phyloP scores from a whole-genome alignment of 2,113 vertebrate species.

The Nematolebias whitei region DNA sequence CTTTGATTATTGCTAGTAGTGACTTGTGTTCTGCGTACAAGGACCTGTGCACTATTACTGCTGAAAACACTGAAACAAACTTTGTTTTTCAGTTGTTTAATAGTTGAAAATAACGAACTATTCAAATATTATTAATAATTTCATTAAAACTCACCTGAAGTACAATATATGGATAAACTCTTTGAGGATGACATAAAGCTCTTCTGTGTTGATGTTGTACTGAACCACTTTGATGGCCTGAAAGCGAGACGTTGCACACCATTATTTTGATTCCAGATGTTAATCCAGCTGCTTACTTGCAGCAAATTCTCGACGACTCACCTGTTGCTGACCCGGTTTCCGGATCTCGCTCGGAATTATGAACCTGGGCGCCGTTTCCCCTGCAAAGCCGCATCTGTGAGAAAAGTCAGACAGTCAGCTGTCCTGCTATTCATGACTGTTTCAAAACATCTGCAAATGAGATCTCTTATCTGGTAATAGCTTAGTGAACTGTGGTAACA shows the following conservation, averaged over 20 bases:
- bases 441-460: not conserved
- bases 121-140: not conserved
- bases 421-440: not conserved
- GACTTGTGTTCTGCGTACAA: too few species aligned
- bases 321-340: slow-evolving; percentile 85
- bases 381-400: slow-evolving; percentile 95
- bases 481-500: not conserved
- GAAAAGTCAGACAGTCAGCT: not conserved
- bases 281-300: not conserved
- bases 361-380: slow-evolving; percentile 96
- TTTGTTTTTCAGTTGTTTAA: not conserved
- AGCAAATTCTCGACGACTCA: slow-evolving; percentile 1
- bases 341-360: slow-evolving; percentile 97
- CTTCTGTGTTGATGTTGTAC: slow-evolving; percentile 97
- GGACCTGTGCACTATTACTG: too few species aligned
- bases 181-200: slow-evolving; percentile 94
- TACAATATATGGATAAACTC: slow-evolving; percentile 97
- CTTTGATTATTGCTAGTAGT: not conserved
- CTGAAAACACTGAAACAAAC: not conserved
- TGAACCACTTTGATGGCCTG: slow-evolving; percentile 94
- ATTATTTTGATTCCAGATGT: not conserved
- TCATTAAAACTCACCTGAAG: slow-evolving; percentile 86
- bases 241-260: slow-evolving; percentile 49
- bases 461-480: not conserved
- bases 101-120: not conserved